Percentiles rank a stretch among this genome's conserved stretches.
Conservation (phyloP, 2,113 vertebrate genomes). For the Pyrgilauda ruficollis region DNA sequence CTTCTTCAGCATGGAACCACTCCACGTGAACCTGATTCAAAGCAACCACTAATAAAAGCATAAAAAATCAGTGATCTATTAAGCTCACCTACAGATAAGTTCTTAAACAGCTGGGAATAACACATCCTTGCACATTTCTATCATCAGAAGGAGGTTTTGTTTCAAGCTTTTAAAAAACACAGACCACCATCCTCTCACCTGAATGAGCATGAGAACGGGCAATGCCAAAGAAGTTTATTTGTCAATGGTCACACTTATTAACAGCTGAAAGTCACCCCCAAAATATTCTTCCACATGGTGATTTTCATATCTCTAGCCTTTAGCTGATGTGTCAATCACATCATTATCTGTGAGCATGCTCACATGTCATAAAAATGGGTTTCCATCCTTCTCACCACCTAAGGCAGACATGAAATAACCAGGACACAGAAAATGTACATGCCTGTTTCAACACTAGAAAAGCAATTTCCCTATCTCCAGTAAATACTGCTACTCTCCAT, state of each 20-base stretch:
- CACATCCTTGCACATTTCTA: not conserved
- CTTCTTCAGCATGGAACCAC: not conserved
- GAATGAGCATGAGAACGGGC: not conserved
- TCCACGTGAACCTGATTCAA: not conserved
- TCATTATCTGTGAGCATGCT: not conserved
- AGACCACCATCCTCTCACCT: not conserved
- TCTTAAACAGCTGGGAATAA: not conserved
- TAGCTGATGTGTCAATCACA: not conserved
- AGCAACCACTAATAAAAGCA: not conserved
- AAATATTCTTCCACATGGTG: not conserved
- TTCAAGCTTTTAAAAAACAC: not conserved
- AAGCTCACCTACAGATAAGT: not conserved
- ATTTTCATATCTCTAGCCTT: not conserved
- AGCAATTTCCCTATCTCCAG: not conserved
- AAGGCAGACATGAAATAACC: not conserved
- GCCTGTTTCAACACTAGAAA: accelerated
- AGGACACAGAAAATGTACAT: accelerated
- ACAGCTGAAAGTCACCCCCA: not conserved
- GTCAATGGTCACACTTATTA: not conserved
- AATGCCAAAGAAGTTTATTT: not conserved
- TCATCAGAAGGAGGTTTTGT: not conserved
- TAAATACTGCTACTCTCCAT: not conserved
- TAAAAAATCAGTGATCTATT: not conserved
- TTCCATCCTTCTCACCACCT: not conserved
- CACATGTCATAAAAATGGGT: not conserved